Conservation (phyloP, 2,113 vertebrate species). For the Xyliphius kryptos region DNA sequence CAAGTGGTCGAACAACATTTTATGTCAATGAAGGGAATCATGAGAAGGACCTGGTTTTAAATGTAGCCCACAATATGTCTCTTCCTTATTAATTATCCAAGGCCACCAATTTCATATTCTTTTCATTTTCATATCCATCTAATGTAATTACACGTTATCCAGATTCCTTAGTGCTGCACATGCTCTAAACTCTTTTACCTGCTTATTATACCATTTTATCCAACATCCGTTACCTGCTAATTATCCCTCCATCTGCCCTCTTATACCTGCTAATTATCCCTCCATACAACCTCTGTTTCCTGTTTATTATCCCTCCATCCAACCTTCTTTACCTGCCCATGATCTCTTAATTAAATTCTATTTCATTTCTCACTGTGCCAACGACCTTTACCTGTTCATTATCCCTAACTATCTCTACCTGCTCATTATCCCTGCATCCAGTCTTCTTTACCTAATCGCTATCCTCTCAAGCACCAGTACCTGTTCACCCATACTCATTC, state of each 20-base stretch:
- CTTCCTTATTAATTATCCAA: constrained; percentile 1
- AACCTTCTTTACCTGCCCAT: neutral
- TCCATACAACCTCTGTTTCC: neutral
- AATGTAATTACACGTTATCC: constrained; percentile 9
- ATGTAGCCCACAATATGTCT: constrained; percentile 4
- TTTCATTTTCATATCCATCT: constrained; percentile 16
- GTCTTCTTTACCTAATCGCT: no score
- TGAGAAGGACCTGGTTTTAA: constrained; percentile 7
- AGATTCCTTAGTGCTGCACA: no score
- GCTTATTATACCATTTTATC: no score
- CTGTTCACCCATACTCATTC: no score
- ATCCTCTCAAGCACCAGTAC: no score
- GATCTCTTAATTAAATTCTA: neutral
- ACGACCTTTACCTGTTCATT: neutral
- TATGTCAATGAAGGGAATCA: constrained; percentile 18
- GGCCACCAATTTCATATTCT: neutral
- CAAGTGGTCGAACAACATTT: constrained; percentile 24
- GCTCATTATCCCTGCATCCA: no score
- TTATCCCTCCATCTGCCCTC: neutral
- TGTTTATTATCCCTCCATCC: neutral
- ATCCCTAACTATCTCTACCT: neutral
- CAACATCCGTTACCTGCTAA: neutral
- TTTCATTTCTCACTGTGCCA: neutral
- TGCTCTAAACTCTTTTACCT: no score
- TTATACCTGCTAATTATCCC: neutral